phyloP scores from a whole-genome alignment of 2,888 invertebrate genomes.

The Xanthorhoe designata region DNA sequence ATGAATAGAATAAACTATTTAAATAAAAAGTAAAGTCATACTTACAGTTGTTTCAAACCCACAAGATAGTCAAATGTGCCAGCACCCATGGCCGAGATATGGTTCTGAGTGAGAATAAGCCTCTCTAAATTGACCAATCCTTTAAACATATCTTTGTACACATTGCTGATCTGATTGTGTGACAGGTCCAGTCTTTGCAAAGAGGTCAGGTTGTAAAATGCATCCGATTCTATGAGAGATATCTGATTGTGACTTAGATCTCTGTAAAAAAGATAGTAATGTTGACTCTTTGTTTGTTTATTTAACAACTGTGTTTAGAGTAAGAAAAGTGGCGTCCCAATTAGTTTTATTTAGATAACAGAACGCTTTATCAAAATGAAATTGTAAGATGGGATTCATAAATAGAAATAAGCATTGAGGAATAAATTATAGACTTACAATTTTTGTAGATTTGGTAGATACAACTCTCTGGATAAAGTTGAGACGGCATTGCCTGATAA shows the following conservation, averaged over 20 bases:
- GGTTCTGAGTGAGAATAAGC: conserved; percentile 90
- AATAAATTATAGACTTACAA: conserved; percentile 83
- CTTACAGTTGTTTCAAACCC: conserved; percentile 91
- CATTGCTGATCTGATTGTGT: conserved; percentile 88
- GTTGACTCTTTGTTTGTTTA: background rate
- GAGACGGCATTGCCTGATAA: conserved; percentile 88
- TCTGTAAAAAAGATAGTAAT: conserved; percentile 66
- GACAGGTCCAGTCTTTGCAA: conserved; percentile 90
- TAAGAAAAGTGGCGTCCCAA: background rate
- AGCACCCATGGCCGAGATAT: conserved; percentile 88
- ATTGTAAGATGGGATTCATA: background rate
- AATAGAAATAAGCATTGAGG: background rate
- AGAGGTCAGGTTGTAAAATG: conserved; percentile 90
- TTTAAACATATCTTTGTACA: conserved; percentile 89
- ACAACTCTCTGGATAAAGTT: conserved; percentile 86
- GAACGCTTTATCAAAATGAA: background rate
- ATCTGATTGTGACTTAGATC: conserved; percentile 93
- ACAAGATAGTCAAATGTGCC: conserved; percentile 90
- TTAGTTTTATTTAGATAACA: background rate
- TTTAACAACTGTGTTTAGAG: background rate
- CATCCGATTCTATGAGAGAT: conserved; percentile 88
- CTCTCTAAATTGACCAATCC: conserved; percentile 88
- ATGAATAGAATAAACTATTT: too few relatives aligned
- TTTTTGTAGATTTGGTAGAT: conserved; percentile 88
- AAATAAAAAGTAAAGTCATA: conserved; percentile 28